Base-by-base conservation (phyloP, 1,140 invertebrate species). In the Drosophila navojoa region DNA sequence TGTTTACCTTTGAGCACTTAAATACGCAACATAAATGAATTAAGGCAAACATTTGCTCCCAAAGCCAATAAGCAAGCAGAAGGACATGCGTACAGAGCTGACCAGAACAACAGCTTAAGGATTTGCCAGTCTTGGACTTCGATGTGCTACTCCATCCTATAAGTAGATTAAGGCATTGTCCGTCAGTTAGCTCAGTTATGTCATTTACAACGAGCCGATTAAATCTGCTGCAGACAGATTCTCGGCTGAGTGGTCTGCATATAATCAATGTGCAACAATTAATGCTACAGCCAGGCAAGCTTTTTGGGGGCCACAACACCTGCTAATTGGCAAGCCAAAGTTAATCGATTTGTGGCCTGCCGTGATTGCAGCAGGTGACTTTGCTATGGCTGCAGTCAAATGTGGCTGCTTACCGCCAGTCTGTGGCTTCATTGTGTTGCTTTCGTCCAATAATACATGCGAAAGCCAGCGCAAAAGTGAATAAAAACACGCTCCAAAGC, bases 291-390 rank as follows among this genome's bases (percentile, higher is more conserved):
- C 5, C 35, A 38, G 35, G 35, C 35, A 13, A 13, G 19, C 50
- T 16, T 32, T 15, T 53, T 25, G 11, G 25, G 25, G 7, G 50
- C 81, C 73, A 47, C 82, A 87, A 78, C 85, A 81, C 71, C 69
- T 81, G 82, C 81, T 87, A 86, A 86, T 87, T 86, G 81, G 81
- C 75, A 81, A 79, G 76, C 84, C 75, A 78, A 86, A 87, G 82
- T 87, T 81, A 86, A 86, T 87, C 82, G 81, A 81, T 87, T 87
- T 86, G 78, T 55, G 81, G 76, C 67, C 50, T 40, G 22, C 19
- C 16, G 15, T 32, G 76, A 63, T 62, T 47, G 57, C 77, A 53
- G 62, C 29, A 66, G 61, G 29, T 44, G 70, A 38, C 61, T 79
- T 84, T 66, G 29, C 35, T 57, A 32, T 44, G 55, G 71, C 67